phyloP scores from a whole-genome alignment of 2,888 invertebrate genomes.

The Eupithecia dodoneata region DNA sequence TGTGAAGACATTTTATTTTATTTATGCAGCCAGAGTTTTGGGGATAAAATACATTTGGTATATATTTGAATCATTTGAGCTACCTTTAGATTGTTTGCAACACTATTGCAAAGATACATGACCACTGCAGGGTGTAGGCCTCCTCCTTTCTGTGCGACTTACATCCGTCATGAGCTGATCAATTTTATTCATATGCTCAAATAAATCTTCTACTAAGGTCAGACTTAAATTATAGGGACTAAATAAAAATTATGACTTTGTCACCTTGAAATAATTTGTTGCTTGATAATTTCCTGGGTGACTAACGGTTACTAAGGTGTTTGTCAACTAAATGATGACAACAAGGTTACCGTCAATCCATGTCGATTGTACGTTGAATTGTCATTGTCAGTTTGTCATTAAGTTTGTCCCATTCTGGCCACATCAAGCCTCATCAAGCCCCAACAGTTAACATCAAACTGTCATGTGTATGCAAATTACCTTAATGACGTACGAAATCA shows the following conservation, averaged over 20 bases:
- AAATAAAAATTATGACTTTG: not conserved
- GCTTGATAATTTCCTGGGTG: conserved; percentile 5
- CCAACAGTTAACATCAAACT: conserved; percentile 15
- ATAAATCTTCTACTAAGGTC: conserved; percentile 7
- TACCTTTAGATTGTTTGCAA: too few relatives aligned
- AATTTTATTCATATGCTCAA: not conserved
- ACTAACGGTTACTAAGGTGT: not conserved
- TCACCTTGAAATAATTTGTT: not conserved
- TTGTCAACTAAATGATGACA: not conserved
- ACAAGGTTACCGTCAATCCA: not conserved
- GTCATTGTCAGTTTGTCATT: too few relatives aligned
- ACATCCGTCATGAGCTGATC: not conserved
- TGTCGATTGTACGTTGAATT: not conserved
- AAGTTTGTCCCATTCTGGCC: not conserved
- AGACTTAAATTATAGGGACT: not conserved
- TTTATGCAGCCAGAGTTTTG: too few relatives aligned
- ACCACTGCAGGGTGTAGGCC: not conserved
- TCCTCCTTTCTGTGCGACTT: not conserved
- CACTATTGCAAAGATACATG: too few relatives aligned
- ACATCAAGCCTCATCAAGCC: conserved; percentile 15
- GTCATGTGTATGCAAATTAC: conserved; percentile 35
- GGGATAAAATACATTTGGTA: not conserved
- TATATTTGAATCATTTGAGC: too few relatives aligned
- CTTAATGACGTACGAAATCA: conserved; percentile 33
- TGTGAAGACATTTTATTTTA: too few relatives aligned